A percentile compares a stretch with the other conserved stretches of the same genome.
Conservation (phyloP, 2,797 vertebrate genomes). For the Falco cherrug region DNA sequence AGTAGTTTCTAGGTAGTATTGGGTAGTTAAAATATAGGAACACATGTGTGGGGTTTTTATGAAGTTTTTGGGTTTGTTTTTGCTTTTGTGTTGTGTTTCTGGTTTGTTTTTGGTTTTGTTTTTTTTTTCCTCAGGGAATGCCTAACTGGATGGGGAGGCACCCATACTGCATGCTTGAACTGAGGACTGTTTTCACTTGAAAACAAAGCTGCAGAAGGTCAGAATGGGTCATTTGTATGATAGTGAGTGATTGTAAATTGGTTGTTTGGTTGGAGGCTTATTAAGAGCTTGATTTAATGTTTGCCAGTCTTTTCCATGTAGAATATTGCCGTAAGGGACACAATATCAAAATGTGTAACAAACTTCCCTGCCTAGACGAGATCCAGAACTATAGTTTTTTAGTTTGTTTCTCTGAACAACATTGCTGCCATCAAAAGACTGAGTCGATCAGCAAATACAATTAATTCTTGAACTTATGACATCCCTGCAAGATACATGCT, state of each 20-base stretch:
- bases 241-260: neutral
- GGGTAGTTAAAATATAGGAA: neutral
- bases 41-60: neutral
- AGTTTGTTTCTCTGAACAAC: neutral
- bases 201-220: conserved; percentile 4
- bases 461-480: neutral
- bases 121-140: neutral
- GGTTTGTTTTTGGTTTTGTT: neutral
- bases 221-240: neutral
- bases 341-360: neutral
- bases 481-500: neutral
- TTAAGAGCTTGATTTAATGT: neutral
- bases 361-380: neutral
- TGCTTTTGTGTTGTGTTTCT: neutral
- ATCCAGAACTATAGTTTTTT: neutral
- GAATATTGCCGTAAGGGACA: neutral
- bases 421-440: neutral
- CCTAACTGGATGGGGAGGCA: neutral
- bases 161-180: neutral
- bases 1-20: neutral
- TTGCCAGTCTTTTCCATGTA: neutral
- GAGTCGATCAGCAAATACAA: neutral
- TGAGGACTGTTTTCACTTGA: neutral
- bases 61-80: rapidly evolving
- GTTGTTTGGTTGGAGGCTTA: neutral